Evolutionary conservation across 1,140 invertebrate genomes (phyloP), one percentile per base, ranked within the genome.

Genomic region (Lordiphosa mommai): DNA sequence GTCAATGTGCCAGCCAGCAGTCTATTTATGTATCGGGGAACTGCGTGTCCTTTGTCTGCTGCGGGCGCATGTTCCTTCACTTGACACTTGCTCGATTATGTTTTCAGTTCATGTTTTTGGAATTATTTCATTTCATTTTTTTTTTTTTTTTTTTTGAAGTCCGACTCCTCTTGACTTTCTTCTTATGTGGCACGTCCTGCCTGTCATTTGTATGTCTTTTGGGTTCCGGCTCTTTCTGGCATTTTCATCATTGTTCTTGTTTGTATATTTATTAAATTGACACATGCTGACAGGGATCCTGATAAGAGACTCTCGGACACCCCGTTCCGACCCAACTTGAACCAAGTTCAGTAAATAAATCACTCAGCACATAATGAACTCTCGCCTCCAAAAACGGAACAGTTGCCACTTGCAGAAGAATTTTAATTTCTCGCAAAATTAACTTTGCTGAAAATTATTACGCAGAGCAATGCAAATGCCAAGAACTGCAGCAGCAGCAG

Each of bases 61-160:
- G 43, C 36, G 41, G 20, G 53, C 59, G 76, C 79, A 64, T 70
- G 46, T 67, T 72, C 49, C 67, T 76, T 82, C 60, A 63, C 60
- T 84, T 82, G 76, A 82, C 76, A 72, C 67, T 76, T 74, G 63
- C 71, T 73, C 77, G 72, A 84, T 84, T 82, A 69, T 80, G 76
- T 82, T 84, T 82, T 82, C 76, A 76, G 76, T 71, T 84, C 77
- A 82, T 82, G 76, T 76, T 82, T 82, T 84, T 61, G 76, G 76
- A 82, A 82, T 82, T 82, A 82, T 84, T 84, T 82, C 76, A 84
- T 82, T 82, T 76, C 67, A 79, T 72, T 70, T 72, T 69, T 17
- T 23, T 23, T 23, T 79, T n/a, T n/a, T n/a, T n/a, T n/a, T n/a
- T n/a, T n/a, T n/a, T n/a, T 70, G 52, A 76, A 80, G 76, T 76